Percentiles rank a stretch among this genome's conserved stretches.
Evolutionary conservation across 2,113 vertebrate species (phyloP).

Genomic region (Leucosticte australis): DNA sequence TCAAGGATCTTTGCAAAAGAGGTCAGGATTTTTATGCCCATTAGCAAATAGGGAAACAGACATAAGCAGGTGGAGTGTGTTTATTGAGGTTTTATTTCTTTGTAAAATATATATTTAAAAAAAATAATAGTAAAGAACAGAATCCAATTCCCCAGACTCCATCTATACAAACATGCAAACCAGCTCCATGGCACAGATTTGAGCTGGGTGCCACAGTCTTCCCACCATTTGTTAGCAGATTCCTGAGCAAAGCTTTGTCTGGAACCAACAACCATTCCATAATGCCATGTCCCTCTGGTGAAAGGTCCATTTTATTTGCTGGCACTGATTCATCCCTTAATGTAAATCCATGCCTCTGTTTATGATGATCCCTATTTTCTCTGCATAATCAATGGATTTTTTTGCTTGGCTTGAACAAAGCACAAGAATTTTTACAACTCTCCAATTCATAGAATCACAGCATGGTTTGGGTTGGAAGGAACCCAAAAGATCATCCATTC

Average conservation of each 20-base stretch:
- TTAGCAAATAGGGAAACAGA: neutral
- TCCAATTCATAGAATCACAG: neutral
- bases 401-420: neutral
- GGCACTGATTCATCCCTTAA: neutral
- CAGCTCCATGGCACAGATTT: neutral
- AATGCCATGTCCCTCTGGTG: neutral
- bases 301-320: neutral
- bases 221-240: neutral
- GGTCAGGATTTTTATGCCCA: neutral
- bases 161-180: neutral
- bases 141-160: neutral
- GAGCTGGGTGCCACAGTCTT: neutral
- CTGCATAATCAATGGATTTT: neutral
- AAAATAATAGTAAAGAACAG: neutral
- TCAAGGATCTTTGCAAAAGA: neutral
- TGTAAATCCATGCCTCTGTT: neutral
- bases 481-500: neutral
- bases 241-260: neutral
- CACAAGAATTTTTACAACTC: neutral
- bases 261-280: neutral
- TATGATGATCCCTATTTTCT: neutral
- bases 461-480: neutral
- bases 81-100: neutral
- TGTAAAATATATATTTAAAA: neutral
- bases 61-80: neutral